phyloP scores from a whole-genome alignment of 2,888 invertebrate genomes.

The Agrotis exclamationis region DNA sequence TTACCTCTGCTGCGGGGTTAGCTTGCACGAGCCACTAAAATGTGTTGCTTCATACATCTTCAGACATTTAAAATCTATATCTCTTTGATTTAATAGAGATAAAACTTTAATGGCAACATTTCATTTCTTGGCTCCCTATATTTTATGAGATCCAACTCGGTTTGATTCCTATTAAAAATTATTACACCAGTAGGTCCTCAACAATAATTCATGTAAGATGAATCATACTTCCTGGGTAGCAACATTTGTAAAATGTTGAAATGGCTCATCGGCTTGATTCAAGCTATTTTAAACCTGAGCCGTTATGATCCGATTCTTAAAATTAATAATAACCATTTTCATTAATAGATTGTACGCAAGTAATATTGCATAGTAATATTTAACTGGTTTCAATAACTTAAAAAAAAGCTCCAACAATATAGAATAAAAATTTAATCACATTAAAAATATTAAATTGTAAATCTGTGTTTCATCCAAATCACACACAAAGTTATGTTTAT shows the following conservation, averaged over 20 bases:
- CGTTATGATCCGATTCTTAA: background rate
- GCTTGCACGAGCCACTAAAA: background rate
- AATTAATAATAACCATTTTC: too few relatives aligned
- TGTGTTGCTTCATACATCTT: background rate
- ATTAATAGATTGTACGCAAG: background rate
- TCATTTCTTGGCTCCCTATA: background rate
- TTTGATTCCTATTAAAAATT: constrained; percentile 46
- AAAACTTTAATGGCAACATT: background rate
- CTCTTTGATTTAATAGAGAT: background rate
- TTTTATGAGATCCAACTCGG: background rate
- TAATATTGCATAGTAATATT: too few relatives aligned
- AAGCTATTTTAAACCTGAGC: constrained; percentile 19
- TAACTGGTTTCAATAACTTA: too few relatives aligned
- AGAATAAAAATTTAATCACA: too few relatives aligned
- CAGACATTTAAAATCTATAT: too few relatives aligned
- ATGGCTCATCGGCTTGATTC: constrained; percentile 26
- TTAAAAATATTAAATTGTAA: too few relatives aligned
- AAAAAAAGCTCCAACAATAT: background rate
- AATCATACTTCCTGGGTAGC: constrained; percentile 56
- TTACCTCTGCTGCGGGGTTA: background rate
- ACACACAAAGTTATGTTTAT: background rate
- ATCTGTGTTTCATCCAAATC: background rate
- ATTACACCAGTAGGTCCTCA: constrained; percentile 55
- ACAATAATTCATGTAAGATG: constrained; percentile 57
- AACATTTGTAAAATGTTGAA: constrained; percentile 28